Base-by-base conservation (phyloP, 2,888 invertebrate genomes). In the Molanna angustata region DNA sequence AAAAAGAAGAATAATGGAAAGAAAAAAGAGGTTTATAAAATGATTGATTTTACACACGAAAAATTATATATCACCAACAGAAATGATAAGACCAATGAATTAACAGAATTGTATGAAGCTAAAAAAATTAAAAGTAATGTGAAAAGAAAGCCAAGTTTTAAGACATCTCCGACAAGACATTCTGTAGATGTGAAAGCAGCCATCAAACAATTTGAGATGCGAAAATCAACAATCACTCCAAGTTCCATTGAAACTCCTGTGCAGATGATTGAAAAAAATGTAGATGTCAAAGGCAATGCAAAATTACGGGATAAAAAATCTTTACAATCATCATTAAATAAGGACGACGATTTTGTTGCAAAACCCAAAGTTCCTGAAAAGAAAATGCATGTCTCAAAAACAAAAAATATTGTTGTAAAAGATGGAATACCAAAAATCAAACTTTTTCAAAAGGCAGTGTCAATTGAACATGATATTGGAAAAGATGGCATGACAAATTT, bases 281-380 rank as follows among this genome's bases (percentile, higher is more conserved):
- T 27, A 11, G 18, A 37, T 6, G 37, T 17, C 16, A 13, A 9
- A 4, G 4, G 6, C 7, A 9, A 17, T 9, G 4, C 11, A 11
- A 37, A 37, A 16, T 37, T 37, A 16, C n/a, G n/a, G n/a, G n/a
- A n/a, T n/a, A n/a, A n/a, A n/a, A n/a, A n/a, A n/a, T n/a, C n/a
- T n/a, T n/a, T n/a, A n/a, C n/a, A n/a, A n/a, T n/a, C n/a, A n/a
- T n/a, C n/a, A n/a, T n/a, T n/a, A n/a, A n/a, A n/a, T n/a, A n/a
- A n/a, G n/a, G n/a, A n/a, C n/a, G n/a, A n/a, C n/a, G n/a, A n/a
- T n/a, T n/a, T 39, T 17, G 14, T 70, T 69, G 74, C 75, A 66
- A 81, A 81, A 72, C 80, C 80, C 39, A 78, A 77, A 73, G 74
- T 81, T 71, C 80, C 80, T 69, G 80, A 79, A 69, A 81, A 80